These are phyloP conservation scores for Albula goreensis DNA, from an alignment of 2,113 vertebrate species.

Conservation along the genomic window DNA sequence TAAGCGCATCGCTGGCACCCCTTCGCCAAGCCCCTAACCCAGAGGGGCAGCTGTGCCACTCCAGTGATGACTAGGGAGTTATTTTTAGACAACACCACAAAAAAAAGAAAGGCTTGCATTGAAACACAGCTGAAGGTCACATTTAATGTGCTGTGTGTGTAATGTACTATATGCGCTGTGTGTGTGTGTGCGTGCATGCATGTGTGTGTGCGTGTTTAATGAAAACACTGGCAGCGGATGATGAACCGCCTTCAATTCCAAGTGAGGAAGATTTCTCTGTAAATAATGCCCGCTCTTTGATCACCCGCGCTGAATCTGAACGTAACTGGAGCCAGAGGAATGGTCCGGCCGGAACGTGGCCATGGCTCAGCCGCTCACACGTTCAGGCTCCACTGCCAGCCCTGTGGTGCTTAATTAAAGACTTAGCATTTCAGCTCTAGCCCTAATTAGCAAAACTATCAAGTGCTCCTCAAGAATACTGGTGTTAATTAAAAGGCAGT, in stretches of 20 bases:
- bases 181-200: constrained; percentile 23
- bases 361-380: not conserved
- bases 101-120: constrained; percentile 47
- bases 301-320: not conserved
- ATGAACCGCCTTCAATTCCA: not conserved
- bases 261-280: not conserved
- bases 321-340: not conserved
- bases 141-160: constrained; percentile 19
- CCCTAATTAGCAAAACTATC: constrained; percentile 22
- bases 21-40: constrained; percentile 62
- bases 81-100: constrained; percentile 70
- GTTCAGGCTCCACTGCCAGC: not conserved
- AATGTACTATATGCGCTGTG: not conserved
- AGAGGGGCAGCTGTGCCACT: constrained; percentile 53
- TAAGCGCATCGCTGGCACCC: constrained; percentile 67
- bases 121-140: constrained; percentile 65
- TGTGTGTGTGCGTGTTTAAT: not conserved
- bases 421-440: constrained; percentile 20
- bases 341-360: too few relatives aligned
- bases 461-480: not conserved
- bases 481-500: constrained; percentile 23
- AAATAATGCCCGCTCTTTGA: not conserved
- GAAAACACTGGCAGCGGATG: not conserved
- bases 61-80: constrained; percentile 51
- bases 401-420: constrained; percentile 26